These are phyloP conservation scores for Oncopodura yosiiana DNA, from an alignment of 1,140 invertebrate species.

Conservation along the genomic window DNA sequence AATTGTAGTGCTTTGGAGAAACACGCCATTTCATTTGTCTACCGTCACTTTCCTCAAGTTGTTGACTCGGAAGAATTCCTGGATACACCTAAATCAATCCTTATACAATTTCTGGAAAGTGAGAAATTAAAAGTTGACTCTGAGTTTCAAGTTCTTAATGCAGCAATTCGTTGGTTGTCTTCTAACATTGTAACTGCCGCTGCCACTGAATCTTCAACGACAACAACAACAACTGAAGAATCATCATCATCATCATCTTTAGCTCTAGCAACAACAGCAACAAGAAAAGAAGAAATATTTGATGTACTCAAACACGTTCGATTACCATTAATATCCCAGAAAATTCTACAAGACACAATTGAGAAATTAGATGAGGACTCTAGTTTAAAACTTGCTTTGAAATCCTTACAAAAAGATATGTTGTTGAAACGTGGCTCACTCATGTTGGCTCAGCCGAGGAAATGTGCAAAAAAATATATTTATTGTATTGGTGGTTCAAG, in stretches of 20 bases:
- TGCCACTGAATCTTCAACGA: too few species aligned
- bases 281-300: constrained; percentile 71
- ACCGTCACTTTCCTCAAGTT: constrained; percentile 76
- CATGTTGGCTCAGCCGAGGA: constrained; percentile 63
- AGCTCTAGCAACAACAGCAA: constrained; percentile 73
- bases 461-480: constrained; percentile 75
- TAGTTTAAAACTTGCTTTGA: constrained; percentile 65
- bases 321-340: constrained; percentile 70
- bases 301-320: constrained; percentile 75
- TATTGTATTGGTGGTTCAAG: constrained; percentile 84
- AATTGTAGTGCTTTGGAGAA: constrained; percentile 70
- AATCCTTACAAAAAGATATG: constrained; percentile 72
- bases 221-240: too few species aligned
- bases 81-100: constrained; percentile 67
- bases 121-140: constrained; percentile 82
- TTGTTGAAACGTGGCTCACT: constrained; percentile 63
- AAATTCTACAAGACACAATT: constrained; percentile 68
- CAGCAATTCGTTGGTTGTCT: background rate
- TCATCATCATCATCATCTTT: background rate
- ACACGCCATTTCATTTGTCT: constrained; percentile 71
- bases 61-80: constrained; percentile 73
- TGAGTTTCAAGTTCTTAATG: constrained; percentile 64
- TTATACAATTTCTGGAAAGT: constrained; percentile 69
- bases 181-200: background rate
- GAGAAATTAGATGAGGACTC: constrained; percentile 69